Evolutionary conservation across 2,888 invertebrate genomes (phyloP).

Genomic region (Tenthredo notha): DNA sequence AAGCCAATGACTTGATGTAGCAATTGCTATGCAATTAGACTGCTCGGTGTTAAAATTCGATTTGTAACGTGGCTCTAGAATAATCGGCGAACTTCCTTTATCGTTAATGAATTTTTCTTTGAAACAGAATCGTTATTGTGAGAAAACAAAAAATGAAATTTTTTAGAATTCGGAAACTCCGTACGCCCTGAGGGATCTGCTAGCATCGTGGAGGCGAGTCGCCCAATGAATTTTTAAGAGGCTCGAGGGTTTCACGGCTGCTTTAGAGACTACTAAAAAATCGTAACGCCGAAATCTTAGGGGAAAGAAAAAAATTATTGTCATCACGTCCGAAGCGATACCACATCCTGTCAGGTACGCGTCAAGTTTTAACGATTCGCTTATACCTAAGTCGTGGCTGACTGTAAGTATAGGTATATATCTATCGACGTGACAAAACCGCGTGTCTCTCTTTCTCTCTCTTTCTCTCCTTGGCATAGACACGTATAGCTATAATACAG

Average conservation of each 20-base stretch:
- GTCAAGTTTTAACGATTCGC: slow-evolving; percentile 38
- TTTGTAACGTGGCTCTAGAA: not conserved
- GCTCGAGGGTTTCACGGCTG: not conserved
- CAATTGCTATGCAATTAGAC: not conserved
- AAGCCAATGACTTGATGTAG: not conserved
- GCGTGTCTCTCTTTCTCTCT: not conserved
- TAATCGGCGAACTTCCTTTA: not conserved
- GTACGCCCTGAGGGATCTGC: not conserved
- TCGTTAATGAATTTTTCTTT: not conserved
- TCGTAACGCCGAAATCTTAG: slow-evolving; percentile 21
- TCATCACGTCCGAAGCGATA: slow-evolving; percentile 38
- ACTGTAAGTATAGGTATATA: not conserved
- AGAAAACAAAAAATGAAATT: not conserved
- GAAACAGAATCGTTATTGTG: not conserved
- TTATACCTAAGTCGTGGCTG: not conserved
- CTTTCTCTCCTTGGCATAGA: not conserved
- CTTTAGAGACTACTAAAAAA: slow-evolving; percentile 19
- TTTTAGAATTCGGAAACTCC: not conserved
- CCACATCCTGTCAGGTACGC: slow-evolving; percentile 44
- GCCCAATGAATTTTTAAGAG: slow-evolving; percentile 5
- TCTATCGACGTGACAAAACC: not conserved
- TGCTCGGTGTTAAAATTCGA: not conserved
- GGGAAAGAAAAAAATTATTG: slow-evolving; percentile 13
- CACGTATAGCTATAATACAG: not conserved
- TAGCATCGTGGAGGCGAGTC: not conserved